Evolutionary conservation across 2,888 invertebrate species (phyloP).

Genomic region (Trimorus sp.): DNA sequence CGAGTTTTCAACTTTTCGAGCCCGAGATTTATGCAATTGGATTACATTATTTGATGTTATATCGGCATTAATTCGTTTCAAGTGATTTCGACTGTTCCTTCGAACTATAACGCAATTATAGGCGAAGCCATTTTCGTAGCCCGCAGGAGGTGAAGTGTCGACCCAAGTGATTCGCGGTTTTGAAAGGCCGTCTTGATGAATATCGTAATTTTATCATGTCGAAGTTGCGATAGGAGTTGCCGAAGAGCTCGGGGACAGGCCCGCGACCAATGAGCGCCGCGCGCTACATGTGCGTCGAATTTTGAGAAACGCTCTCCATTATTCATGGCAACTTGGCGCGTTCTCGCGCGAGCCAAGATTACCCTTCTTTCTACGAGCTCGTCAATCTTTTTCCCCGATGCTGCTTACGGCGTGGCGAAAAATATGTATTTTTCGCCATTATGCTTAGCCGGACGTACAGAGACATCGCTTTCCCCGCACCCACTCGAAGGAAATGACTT

Average conservation of each 20-base stretch:
- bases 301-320: slow-evolving; percentile 79
- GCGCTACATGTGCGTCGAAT: slow-evolving; percentile 69
- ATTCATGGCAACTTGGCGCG: slow-evolving; percentile 74
- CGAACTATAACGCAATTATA: background rate
- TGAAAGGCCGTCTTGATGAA: slow-evolving; percentile 51
- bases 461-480: slow-evolving; percentile 33
- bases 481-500: too few relatives aligned
- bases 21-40: too few relatives aligned
- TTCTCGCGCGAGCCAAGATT: slow-evolving; percentile 62
- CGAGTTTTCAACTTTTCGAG: too few relatives aligned
- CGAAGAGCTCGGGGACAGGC: too few relatives aligned
- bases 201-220: slow-evolving; percentile 71
- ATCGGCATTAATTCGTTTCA: too few relatives aligned
- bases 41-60: too few relatives aligned
- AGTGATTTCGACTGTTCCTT: too few relatives aligned
- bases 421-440: slow-evolving; percentile 59
- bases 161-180: background rate
- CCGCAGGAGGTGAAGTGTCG: background rate
- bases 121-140: background rate
- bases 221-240: slow-evolving; percentile 65
- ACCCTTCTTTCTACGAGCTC: slow-evolving; percentile 63
- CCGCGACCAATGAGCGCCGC: slow-evolving; percentile 69
- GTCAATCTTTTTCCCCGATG: slow-evolving; percentile 59
- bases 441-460: slow-evolving; percentile 46
- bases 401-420: background rate